These are phyloP conservation scores for Cryptus viduatorius DNA, from an alignment of 2,888 invertebrate genomes.

Conservation along the genomic window DNA sequence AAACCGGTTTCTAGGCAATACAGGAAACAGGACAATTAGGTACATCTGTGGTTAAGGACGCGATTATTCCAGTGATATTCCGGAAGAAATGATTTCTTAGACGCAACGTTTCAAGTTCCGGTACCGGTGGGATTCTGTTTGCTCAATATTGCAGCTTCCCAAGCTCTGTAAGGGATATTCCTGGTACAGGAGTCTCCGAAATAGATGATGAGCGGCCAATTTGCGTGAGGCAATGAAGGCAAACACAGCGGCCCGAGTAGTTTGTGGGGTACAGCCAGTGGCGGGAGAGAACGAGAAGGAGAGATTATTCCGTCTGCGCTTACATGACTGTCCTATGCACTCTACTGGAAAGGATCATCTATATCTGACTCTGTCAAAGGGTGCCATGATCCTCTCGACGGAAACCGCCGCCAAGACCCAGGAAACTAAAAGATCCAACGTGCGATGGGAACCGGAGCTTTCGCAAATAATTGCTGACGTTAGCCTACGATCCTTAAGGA, in stretches of 20 bases:
- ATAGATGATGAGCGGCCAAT: slow-evolving; percentile 12
- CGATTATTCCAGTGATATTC: not conserved
- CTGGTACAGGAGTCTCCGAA: not conserved
- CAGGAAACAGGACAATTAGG: too few relatives aligned
- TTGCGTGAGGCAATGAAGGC: slow-evolving; percentile 23
- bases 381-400: slow-evolving; percentile 26
- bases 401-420: slow-evolving; percentile 12
- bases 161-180: not conserved
- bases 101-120: not conserved
- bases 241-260: slow-evolving; percentile 22
- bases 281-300: not conserved
- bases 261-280: slow-evolving; percentile 13
- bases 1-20: too few relatives aligned
- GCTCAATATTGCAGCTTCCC: slow-evolving; percentile 4
- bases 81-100: not conserved
- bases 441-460: slow-evolving; percentile 19
- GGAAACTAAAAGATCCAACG: slow-evolving; percentile 48
- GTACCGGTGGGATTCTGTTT: not conserved
- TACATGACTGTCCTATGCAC: not conserved
- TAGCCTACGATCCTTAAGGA: not conserved
- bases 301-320: slow-evolving; percentile 25
- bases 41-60: not conserved
- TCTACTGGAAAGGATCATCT: not conserved
- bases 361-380: slow-evolving; percentile 33
- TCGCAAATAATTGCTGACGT: slow-evolving; percentile 33